Evolutionary conservation across 2,888 invertebrate genomes (phyloP).

Genomic region (Brassicogethes aeneus): DNA sequence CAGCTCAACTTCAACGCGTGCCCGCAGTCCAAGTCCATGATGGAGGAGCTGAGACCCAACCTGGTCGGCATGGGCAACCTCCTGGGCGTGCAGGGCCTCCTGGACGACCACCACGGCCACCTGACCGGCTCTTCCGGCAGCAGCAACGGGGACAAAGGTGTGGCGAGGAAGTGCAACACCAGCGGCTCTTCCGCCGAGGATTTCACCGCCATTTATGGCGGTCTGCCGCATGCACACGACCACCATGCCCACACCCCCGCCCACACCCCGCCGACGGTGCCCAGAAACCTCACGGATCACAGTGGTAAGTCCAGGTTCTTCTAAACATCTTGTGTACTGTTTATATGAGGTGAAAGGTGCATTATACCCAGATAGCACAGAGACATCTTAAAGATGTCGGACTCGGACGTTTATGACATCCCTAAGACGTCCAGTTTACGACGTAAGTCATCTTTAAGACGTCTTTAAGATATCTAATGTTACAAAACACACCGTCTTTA

Average conservation of each 20-base stretch:
- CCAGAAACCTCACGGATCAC: constrained; percentile 40
- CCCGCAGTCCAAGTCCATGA: constrained; percentile 61
- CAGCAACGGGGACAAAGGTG: constrained; percentile 37
- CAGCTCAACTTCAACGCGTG: constrained; percentile 74
- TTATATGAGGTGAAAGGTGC: too few relatives aligned
- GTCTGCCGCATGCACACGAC: constrained; percentile 41
- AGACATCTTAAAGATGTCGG: too few relatives aligned
- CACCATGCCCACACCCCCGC: constrained; percentile 56
- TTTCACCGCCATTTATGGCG: constrained; percentile 76
- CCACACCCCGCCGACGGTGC: constrained; percentile 60
- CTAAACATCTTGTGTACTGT: too few relatives aligned
- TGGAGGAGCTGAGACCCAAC: constrained; percentile 82
- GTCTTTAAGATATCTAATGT: too few relatives aligned
- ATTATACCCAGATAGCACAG: too few relatives aligned
- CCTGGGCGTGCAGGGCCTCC: constrained; percentile 66
- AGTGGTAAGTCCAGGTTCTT: constrained; percentile 32
- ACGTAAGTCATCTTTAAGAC: too few relatives aligned
- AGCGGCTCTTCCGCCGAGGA: constrained; percentile 79
- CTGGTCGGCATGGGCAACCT: constrained; percentile 65
- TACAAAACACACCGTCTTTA: too few relatives aligned
- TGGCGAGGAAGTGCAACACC: constrained; percentile 65
- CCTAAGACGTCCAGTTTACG: too few relatives aligned
- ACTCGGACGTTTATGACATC: too few relatives aligned
- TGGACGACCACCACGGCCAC: constrained; percentile 68
- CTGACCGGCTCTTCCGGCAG: constrained; percentile 37